Evolutionary conservation across 2,113 vertebrate genomes (phyloP), one percentile per base, ranked within the genome.

Genomic region (Nettapus auritus): DNA sequence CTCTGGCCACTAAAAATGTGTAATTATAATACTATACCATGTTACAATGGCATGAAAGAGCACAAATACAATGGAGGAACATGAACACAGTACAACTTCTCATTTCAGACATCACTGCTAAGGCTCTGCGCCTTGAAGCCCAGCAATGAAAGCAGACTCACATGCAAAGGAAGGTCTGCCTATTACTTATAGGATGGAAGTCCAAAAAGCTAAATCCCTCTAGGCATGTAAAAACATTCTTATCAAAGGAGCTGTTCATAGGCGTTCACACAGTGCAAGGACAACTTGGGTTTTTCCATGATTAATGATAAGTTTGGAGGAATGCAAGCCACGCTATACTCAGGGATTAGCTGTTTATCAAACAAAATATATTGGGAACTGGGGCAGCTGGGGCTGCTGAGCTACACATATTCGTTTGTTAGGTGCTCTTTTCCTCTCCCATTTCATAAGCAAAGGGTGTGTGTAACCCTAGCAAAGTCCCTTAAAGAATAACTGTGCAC

Each of bases 161-260:
- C 82, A 96, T n/a, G 82, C 92, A 88, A 57, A 71, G 88, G 88
- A 93, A 96, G 83, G 74, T 79, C 88, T 18, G 59, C 85, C 79
- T 90, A 33, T 86, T 83, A 62, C 83, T 93, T 81, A 86, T 15
- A 86, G 66, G 84, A 95, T 70, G 90, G 87, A 87, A 83, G 68
- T 94, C 95, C 93, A 97, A 96, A 95, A 97, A 91, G 86, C 92
- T 94, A 96, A 97, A 96, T 97, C 96, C 97, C 95, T 89, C 69
- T 80, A 97, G 96, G 94, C 95, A 94, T 88, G 67, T 82, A 86
- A 96, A 97, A 97, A 97, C 94, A 96, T 80, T 93, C 89, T 95
- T 96, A 96, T 97, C 96, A 97, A 97, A 98, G 93, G 79, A 84
- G 60, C 92, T 80, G 93, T 97, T 97, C 96, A 97, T 96, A 66